phyloP scores from a whole-genome alignment of 2,797 vertebrate species.

The Hemitrygon akajei region DNA sequence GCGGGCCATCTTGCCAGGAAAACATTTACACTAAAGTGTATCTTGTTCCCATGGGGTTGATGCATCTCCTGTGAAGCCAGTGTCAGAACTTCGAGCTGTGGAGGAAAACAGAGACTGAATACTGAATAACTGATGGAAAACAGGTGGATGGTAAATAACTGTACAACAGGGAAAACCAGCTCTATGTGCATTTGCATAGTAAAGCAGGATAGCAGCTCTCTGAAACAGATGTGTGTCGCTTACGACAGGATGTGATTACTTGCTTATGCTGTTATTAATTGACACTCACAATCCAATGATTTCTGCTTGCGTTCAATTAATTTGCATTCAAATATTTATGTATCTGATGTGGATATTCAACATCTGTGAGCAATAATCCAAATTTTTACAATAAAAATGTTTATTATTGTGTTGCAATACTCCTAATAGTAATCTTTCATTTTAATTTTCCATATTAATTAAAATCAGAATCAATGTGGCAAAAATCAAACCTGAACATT shows the following conservation, averaged over 20 bases:
- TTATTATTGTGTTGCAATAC: background rate
- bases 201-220: conserved; percentile 58
- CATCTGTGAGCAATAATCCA: conserved; percentile 52
- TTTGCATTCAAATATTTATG: conserved; percentile 60
- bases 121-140: conserved; percentile 32
- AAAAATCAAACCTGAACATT: background rate
- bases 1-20: background rate
- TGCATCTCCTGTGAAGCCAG: background rate
- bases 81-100: background rate
- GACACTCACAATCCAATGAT: conserved; percentile 66
- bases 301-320: conserved; percentile 66
- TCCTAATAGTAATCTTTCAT: background rate
- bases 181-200: conserved; percentile 62
- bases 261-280: conserved; percentile 64
- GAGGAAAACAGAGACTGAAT: conserved; percentile 29
- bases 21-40: background rate
- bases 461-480: background rate
- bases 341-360: conserved; percentile 58
- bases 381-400: conserved; percentile 7
- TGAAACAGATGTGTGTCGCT: conserved; percentile 63
- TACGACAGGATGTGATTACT: conserved; percentile 65
- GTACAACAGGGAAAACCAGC: conserved; percentile 1
- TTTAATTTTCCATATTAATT: background rate
- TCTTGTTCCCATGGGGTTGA: background rate
- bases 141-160: conserved; percentile 33